Conservation (phyloP, 2,797 vertebrate genomes). For the Synanceia verrucosa region DNA sequence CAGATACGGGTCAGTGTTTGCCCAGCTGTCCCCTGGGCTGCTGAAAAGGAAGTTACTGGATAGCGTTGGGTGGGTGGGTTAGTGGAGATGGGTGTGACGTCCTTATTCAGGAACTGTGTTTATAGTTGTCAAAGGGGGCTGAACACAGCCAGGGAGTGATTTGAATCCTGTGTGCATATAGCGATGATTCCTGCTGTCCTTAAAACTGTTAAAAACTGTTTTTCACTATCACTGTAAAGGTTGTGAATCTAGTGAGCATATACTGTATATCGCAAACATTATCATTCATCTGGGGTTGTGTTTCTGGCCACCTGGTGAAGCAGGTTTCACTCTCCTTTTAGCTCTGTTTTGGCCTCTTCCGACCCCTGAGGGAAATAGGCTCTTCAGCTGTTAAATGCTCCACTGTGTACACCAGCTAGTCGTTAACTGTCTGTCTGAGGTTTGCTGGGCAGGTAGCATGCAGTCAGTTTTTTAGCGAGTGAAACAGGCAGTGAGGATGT, state of each 20-base stretch:
- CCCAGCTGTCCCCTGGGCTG: conserved; percentile 73
- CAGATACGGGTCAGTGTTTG: conserved; percentile 74
- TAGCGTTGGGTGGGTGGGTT: conserved; percentile 14
- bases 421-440: background rate
- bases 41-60: conserved; percentile 47
- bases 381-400: background rate
- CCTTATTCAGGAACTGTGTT: conserved; percentile 2
- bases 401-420: background rate
- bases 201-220: no score
- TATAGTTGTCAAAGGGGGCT: background rate
- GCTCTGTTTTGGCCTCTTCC: background rate
- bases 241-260: no score
- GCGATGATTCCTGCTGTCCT: background rate
- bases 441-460: no score
- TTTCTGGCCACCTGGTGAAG: background rate
- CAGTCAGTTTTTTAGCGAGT: no score
- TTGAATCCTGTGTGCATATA: background rate
- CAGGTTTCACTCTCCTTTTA: background rate
- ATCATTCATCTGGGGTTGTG: background rate
- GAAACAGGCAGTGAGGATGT: background rate
- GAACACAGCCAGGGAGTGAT: background rate
- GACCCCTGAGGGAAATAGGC: background rate
- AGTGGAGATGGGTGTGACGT: conserved; percentile 14
- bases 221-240: background rate
- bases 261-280: no score